These are phyloP conservation scores for Pangasius macronema DNA, from an alignment of 2,797 vertebrate genomes.

Conservation along the genomic window DNA sequence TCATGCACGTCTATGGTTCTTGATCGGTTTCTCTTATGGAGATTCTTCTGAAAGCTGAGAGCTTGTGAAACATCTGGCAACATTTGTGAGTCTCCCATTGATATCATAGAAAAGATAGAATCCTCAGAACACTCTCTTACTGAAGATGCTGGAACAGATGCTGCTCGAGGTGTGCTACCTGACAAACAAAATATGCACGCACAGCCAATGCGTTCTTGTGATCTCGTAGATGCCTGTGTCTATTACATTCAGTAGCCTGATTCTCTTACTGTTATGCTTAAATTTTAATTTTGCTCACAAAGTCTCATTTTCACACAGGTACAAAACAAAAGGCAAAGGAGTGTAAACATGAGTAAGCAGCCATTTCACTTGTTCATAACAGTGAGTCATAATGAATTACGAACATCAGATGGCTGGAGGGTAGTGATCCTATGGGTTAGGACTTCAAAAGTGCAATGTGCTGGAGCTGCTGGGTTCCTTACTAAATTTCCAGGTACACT, in stretches of 20 bases:
- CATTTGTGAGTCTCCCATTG: background rate
- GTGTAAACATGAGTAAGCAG: background rate
- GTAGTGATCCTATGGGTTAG: background rate
- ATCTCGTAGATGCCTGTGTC: background rate
- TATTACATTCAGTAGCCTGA: background rate
- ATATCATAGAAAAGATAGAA: background rate
- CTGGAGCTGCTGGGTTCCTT: conserved; percentile 18
- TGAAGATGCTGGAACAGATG: conserved; percentile 4
- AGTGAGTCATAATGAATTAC: background rate
- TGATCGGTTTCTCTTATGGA: background rate
- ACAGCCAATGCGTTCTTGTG: background rate
- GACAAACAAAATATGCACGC: background rate
- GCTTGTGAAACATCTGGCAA: conserved; percentile 5
- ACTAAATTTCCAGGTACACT: background rate
- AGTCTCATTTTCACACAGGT: background rate
- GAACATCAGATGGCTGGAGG: conserved; percentile 14
- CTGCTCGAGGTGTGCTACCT: conserved; percentile 12
- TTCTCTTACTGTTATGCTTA: background rate
- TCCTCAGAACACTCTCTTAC: background rate
- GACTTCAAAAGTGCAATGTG: conserved; percentile 6
- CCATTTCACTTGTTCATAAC: background rate
- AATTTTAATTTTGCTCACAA: background rate
- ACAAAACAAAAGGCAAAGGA: background rate
- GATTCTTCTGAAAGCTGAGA: background rate
- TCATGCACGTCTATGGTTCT: conserved; percentile 37